Conservation (phyloP, 2,888 invertebrate genomes). For the Pantelozetes paolii region DNA sequence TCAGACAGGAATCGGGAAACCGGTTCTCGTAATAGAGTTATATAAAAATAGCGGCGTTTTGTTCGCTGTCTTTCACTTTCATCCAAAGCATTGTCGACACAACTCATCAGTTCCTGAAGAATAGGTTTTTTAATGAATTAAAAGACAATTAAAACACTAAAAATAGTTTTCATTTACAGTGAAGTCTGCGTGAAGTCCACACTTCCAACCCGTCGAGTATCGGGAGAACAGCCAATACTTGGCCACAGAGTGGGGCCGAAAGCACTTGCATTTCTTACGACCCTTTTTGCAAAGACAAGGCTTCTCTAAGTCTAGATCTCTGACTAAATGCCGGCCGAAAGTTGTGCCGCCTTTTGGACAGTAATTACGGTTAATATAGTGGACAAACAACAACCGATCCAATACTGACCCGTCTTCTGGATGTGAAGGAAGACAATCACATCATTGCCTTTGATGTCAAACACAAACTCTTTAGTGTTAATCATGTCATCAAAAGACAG, state of each 20-base stretch:
- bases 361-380: conserved; percentile 13
- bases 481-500: conserved; percentile 42
- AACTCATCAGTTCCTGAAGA: conserved; percentile 70
- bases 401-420: conserved; percentile 79
- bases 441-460: conserved; percentile 65
- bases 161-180: conserved; percentile 56
- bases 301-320: conserved; percentile 83
- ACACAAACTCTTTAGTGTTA: conserved; percentile 45
- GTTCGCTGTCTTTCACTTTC: conserved; percentile 71
- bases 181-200: conserved; percentile 97
- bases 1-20: conserved; percentile 90
- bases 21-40: conserved; percentile 89
- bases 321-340: conserved; percentile 92
- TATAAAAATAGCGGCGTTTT: conserved; percentile 76
- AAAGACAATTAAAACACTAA: neutral
- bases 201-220: conserved; percentile 96
- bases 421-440: conserved; percentile 98
- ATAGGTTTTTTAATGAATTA: neutral
- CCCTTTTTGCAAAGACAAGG: conserved; percentile 62
- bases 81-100: conserved; percentile 85
- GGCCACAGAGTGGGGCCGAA: conserved; percentile 56
- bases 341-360: conserved; percentile 65
- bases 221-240: conserved; percentile 97
- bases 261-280: conserved; percentile 50
- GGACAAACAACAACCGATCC: neutral